phyloP scores from a whole-genome alignment of 2,113 vertebrate genomes.

The Rhynchomys soricoides region DNA sequence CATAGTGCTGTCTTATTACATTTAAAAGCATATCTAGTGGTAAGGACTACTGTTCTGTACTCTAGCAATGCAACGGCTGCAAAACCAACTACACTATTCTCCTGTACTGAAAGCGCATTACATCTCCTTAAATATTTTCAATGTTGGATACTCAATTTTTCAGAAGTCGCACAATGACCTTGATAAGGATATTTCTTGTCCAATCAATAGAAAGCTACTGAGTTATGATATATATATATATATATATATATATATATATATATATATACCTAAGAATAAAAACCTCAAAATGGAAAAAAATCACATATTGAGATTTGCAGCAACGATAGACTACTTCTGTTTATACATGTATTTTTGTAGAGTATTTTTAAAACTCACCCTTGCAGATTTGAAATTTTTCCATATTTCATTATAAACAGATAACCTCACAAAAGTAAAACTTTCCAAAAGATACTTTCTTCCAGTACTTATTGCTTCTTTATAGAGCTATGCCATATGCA shows the following conservation, averaged over 20 bases:
- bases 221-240: slow-evolving; percentile 24
- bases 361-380: slow-evolving; percentile 69
- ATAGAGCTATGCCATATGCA: slow-evolving; percentile 39
- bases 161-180: slow-evolving; percentile 63
- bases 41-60: slow-evolving; percentile 45
- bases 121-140: slow-evolving; percentile 61
- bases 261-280: slow-evolving; percentile 64
- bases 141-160: slow-evolving; percentile 65
- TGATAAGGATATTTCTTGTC: slow-evolving; percentile 70
- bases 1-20: slow-evolving; percentile 49
- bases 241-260: neutral
- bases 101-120: slow-evolving; percentile 61
- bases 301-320: slow-evolving; percentile 74
- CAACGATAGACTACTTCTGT: slow-evolving; percentile 72
- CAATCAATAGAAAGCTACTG: slow-evolving; percentile 62
- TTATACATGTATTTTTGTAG: slow-evolving; percentile 69
- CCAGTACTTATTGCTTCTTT: neutral
- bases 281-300: slow-evolving; percentile 72
- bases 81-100: slow-evolving; percentile 41
- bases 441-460: neutral
- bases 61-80: slow-evolving; percentile 6
- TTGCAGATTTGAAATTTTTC: slow-evolving; percentile 63
- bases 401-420: slow-evolving; percentile 65
- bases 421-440: slow-evolving; percentile 60
- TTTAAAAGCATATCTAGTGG: neutral